Percentiles rank a stretch among this genome's conserved stretches.
phyloP scores from a whole-genome alignment of 2,888 invertebrate species.

The Eurois occulta region DNA sequence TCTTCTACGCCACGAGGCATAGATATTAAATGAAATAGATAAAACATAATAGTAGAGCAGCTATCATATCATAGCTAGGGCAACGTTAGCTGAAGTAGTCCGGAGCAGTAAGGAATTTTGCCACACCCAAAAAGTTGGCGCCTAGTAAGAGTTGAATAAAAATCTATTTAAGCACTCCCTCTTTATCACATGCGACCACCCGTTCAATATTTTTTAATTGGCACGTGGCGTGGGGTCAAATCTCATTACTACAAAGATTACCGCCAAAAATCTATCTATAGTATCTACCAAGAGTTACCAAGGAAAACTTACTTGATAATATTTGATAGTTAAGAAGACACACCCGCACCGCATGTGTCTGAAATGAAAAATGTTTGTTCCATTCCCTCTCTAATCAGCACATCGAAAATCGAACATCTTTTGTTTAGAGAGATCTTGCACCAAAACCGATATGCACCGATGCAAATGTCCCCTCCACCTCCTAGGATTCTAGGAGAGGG shows the following conservation, averaged over 20 bases:
- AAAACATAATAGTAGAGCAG: not conserved
- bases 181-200: not conserved
- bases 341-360: constrained; percentile 15
- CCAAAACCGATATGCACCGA: not conserved
- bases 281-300: not conserved
- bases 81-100: not conserved
- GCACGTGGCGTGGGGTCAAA: constrained; percentile 13
- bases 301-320: constrained; percentile 24
- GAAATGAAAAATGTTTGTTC: constrained; percentile 21
- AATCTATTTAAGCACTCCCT: not conserved
- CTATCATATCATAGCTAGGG: not conserved
- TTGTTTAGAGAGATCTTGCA: not conserved
- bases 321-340: constrained; percentile 21
- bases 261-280: constrained; percentile 6
- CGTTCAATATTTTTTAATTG: not conserved
- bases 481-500: not conserved
- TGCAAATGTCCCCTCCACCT: not conserved
- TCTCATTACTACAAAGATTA: constrained; percentile 9
- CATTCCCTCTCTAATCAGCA: not conserved
- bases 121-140: constrained; percentile 14
- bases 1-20: not conserved
- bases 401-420: not conserved
- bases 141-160: not conserved
- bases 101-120: not conserved
- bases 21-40: not conserved